Percentiles rank a stretch among this genome's conserved stretches.
phyloP scores from a whole-genome alignment of 2,113 vertebrate species.

The Megaceryle maxima region DNA sequence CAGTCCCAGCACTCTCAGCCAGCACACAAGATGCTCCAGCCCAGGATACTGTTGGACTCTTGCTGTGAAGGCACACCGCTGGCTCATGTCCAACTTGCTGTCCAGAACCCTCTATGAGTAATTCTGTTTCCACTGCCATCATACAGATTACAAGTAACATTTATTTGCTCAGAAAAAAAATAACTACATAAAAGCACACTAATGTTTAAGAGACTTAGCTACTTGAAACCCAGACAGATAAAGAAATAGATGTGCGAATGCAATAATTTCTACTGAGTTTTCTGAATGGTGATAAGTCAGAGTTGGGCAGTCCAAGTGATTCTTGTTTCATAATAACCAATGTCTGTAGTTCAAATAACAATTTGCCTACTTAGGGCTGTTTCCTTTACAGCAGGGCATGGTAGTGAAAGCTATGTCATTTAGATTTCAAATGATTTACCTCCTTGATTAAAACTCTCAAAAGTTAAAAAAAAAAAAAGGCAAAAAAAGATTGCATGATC shows the following conservation, averaged over 20 bases:
- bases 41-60: neutral
- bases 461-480: slow-evolving; percentile 2
- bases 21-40: neutral
- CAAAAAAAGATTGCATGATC: neutral
- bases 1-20: neutral
- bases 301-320: neutral
- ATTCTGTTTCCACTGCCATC: neutral
- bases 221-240: neutral
- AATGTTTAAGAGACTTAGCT: neutral
- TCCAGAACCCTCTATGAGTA: neutral
- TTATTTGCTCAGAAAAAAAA: neutral
- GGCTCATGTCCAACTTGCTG: neutral
- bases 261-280: slow-evolving; percentile 27
- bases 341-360: neutral
- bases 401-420: neutral
- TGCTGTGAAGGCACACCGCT: neutral
- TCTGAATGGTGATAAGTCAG: neutral
- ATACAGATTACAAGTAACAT: neutral
- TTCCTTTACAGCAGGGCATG: neutral
- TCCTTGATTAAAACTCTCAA: neutral
- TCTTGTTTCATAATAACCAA: neutral
- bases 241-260: neutral
- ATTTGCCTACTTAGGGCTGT: neutral
- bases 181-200: neutral
- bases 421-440: neutral